These are phyloP conservation scores for Hypolimnas misippus DNA, from an alignment of 2,888 invertebrate genomes.

Conservation along the genomic window DNA sequence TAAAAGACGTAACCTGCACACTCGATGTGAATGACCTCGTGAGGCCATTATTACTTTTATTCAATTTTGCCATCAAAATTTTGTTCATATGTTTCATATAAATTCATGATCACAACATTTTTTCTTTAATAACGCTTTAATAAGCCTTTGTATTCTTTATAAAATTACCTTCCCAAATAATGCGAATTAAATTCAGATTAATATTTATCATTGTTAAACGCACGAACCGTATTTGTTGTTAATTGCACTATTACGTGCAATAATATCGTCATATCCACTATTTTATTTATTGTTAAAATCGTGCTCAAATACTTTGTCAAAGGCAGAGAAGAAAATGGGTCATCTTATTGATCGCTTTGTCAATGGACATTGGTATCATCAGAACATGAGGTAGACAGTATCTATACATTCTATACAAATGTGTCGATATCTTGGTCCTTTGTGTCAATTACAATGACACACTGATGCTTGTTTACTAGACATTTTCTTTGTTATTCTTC, in stretches of 20 bases:
- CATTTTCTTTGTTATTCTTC: background rate
- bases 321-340: background rate
- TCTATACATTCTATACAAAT: background rate
- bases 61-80: background rate
- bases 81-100: too few relatives aligned
- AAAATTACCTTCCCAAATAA: background rate
- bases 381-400: background rate
- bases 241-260: background rate
- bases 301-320: background rate
- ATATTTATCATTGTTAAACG: background rate
- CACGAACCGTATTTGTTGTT: background rate
- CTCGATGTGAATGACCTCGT: background rate
- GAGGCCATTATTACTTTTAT: background rate
- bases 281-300: background rate
- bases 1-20: too few relatives aligned
- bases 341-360: background rate
- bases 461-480: background rate
- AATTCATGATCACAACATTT: too few relatives aligned
- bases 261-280: too few relatives aligned
- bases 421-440: background rate
- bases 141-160: too few relatives aligned
- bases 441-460: constrained; percentile 3
- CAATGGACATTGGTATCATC: background rate
- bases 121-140: too few relatives aligned
- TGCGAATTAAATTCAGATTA: background rate